Percentiles rank a stretch among this genome's conserved stretches.
Evolutionary conservation across 2,797 vertebrate genomes (phyloP).

Genomic region (Lepus townsendii): DNA sequence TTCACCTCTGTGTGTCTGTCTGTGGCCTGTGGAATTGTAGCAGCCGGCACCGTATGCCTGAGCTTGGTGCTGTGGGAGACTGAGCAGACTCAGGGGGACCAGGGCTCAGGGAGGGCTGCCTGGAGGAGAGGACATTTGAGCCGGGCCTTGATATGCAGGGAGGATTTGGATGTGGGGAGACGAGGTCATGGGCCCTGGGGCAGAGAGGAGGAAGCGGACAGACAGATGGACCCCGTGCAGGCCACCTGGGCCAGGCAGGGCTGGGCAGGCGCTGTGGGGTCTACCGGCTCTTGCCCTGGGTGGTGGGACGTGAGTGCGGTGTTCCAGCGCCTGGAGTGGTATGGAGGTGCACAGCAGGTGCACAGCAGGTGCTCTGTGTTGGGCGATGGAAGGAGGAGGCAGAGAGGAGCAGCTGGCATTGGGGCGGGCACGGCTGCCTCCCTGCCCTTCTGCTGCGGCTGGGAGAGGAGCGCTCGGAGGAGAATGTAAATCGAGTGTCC

Average conservation of each 20-base stretch:
- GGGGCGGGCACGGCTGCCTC: neutral
- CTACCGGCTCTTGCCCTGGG: neutral
- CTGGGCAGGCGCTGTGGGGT: neutral
- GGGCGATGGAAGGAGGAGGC: neutral
- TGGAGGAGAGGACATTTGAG: neutral
- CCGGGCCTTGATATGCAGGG: neutral
- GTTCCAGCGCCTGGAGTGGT: neutral
- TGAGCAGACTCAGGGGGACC: neutral
- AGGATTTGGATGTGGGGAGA: neutral
- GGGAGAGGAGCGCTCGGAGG: constrained; percentile 70
- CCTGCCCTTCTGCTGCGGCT: neutral
- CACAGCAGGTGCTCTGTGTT: neutral
- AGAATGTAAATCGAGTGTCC: constrained; percentile 81
- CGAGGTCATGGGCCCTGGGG: neutral
- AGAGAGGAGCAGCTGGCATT: neutral
- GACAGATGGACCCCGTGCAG: neutral
- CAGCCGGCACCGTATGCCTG: neutral
- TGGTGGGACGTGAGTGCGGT: rapidly evolving
- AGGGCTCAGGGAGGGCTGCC: neutral
- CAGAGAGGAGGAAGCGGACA: neutral
- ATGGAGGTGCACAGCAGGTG: too few relatives aligned
- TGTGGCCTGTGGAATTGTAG: neutral
- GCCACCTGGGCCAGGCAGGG: neutral
- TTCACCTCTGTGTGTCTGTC: neutral
- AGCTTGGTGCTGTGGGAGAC: neutral